These are phyloP conservation scores for Drosophila littoralis DNA, from an alignment of 1,140 invertebrate species.

Conservation along the genomic window DNA sequence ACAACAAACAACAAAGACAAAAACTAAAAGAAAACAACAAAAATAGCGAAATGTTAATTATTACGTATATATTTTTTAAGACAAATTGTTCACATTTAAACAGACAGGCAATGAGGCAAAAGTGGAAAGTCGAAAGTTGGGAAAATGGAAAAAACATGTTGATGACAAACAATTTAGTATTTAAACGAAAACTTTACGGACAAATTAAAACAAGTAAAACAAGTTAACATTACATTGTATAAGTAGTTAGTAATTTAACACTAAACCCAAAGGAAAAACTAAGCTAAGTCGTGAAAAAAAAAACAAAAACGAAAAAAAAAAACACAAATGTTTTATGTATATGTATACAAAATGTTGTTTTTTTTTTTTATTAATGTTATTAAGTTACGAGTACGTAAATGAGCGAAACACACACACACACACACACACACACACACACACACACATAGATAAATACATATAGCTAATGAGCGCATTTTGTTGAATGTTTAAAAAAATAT, in stretches of 20 bases:
- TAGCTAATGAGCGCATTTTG: neutral
- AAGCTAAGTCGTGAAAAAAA: constrained; percentile 38
- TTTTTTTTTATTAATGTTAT: constrained; percentile 73
- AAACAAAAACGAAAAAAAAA: constrained; percentile 23
- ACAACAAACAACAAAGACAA: constrained; percentile 8
- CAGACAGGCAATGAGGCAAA: constrained; percentile 1
- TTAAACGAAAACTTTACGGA: constrained; percentile 74
- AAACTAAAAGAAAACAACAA: constrained; percentile 21
- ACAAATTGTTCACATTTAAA: constrained; percentile 78
- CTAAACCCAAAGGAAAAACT: constrained; percentile 52
- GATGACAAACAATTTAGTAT: constrained; percentile 51
- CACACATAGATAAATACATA: constrained; percentile 33
- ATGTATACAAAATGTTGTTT: constrained; percentile 66
- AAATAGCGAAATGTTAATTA: constrained; percentile 80
- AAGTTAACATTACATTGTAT: constrained; percentile 85
- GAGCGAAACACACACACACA: constrained; percentile 20
- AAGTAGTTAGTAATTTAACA: constrained; percentile 84
- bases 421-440: constrained; percentile 22
- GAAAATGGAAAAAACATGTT: constrained; percentile 4
- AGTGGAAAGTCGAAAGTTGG: neutral
- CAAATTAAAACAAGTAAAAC: constrained; percentile 84
- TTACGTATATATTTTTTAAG: constrained; percentile 83
- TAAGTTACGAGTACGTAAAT: constrained; percentile 65
- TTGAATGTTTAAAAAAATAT: constrained; percentile 62
- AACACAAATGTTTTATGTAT: constrained; percentile 67